A percentile compares a stretch with the other conserved stretches of the same genome.
phyloP scores from a whole-genome alignment of 1,140 invertebrate genomes.

The Drosophila busckii region DNA sequence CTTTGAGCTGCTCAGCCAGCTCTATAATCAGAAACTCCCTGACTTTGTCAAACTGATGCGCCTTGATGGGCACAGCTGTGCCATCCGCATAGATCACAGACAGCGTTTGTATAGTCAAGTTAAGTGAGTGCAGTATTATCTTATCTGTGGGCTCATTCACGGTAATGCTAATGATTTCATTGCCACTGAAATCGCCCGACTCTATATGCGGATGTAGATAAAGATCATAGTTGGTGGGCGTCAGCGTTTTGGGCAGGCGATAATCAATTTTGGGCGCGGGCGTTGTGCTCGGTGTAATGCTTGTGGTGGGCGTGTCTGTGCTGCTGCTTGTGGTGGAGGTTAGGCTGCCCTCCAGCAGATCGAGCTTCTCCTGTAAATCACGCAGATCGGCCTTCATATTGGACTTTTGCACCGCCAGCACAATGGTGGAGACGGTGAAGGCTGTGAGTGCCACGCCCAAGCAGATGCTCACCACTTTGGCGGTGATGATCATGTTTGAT shows the following conservation, averaged over 20 bases:
- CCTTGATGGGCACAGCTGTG: slow-evolving; percentile 12
- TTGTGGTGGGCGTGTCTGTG: background rate
- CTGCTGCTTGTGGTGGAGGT: slow-evolving; percentile 29
- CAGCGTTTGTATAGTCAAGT: slow-evolving; percentile 39
- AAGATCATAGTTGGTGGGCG: slow-evolving; percentile 88
- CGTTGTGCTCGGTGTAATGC: slow-evolving; percentile 21
- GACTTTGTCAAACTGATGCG: slow-evolving; percentile 32
- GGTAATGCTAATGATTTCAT: slow-evolving; percentile 84
- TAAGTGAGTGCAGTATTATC: slow-evolving; percentile 86
- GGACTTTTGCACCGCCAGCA: slow-evolving; percentile 73
- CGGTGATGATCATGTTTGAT: slow-evolving; percentile 61
- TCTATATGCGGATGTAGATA: slow-evolving; percentile 86
- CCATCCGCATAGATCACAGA: slow-evolving; percentile 12
- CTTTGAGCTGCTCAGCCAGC: slow-evolving; percentile 28
- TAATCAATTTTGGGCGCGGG: slow-evolving; percentile 71
- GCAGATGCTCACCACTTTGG: slow-evolving; percentile 61
- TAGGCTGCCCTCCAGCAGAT: slow-evolving; percentile 38
- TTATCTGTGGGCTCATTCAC: slow-evolving; percentile 80
- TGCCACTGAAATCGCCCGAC: slow-evolving; percentile 85
- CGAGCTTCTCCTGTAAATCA: slow-evolving; percentile 60
- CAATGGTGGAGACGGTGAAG: slow-evolving; percentile 79
- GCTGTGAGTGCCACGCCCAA: slow-evolving; percentile 67
- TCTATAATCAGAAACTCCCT: slow-evolving; percentile 62
- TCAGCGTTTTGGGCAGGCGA: slow-evolving; percentile 83
- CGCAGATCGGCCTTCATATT: slow-evolving; percentile 43